Percentiles rank a stretch among this genome's conserved stretches.
Conservation (phyloP, 2,797 vertebrate species). For the Yasuhikotakia modesta region DNA sequence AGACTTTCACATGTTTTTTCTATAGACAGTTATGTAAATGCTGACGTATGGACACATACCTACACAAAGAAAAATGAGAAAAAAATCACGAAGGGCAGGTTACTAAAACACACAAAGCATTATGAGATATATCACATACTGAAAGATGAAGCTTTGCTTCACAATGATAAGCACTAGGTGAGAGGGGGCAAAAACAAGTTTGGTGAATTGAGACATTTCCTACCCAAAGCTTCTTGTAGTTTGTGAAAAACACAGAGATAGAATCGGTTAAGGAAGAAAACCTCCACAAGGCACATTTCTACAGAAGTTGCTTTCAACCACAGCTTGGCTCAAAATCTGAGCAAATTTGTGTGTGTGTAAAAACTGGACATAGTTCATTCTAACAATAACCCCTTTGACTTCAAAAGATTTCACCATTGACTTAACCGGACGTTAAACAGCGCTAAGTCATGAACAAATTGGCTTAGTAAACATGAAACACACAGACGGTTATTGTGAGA, state of each 20-base stretch:
- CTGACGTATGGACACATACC: neutral
- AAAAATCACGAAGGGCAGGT: neutral
- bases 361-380: neutral
- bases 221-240: neutral
- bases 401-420: slow-evolving; percentile 9
- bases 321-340: neutral
- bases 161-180: neutral
- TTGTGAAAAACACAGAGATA: neutral
- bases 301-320: neutral
- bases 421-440: neutral
- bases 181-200: neutral
- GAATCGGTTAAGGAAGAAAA: neutral
- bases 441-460: neutral
- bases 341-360: neutral
- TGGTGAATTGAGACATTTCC: neutral
- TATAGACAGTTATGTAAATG: neutral
- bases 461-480: neutral
- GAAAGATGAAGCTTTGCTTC: neutral
- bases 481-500: neutral
- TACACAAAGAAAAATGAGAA: neutral
- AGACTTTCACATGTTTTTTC: too few relatives aligned
- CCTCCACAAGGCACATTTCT: neutral
- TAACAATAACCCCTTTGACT: neutral
- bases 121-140: neutral
- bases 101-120: neutral